Base-by-base conservation (phyloP, 2,797 vertebrate genomes). In the Scarus forsteni region DNA sequence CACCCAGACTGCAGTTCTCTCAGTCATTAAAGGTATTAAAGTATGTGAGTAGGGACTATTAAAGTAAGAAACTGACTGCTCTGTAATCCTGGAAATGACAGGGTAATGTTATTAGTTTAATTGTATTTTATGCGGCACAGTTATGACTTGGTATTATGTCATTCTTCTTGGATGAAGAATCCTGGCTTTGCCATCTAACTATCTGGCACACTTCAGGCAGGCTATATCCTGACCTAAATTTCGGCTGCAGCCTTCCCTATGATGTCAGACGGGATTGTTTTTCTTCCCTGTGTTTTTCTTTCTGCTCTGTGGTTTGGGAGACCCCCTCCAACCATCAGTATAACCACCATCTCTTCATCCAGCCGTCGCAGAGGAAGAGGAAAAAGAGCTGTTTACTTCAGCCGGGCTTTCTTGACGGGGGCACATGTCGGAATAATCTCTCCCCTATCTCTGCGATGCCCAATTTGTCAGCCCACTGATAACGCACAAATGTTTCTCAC, bases 251-350 rank as follows among this genome's bases (percentile, higher is more conserved):
- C 61, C 67, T 79, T 79, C 56, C 67, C 76, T 63, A 52, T 93
- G 82, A 94, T 89, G 89, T 92, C 91, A 91, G 79, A 83, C 73
- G 80, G 80, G 82, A 85, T 86, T 93, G 88, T 88, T 92, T 92
- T 87, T 84, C 80, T 85, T 91, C 55, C 62, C 68, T 7, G 69
- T 92, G 87, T 92, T 92, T 91, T 92, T 90, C 85, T 92, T 91
- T 88, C 85, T 85, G 88, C 85, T 90, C 76, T 85, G 81, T 64
- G 83, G 81, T 92, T 91, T 90, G 87, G 83, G 79, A 88, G 80
- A 86, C 81, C 86, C 85, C 76, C 65, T 85, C 84, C 63, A 86
- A 83, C 82, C 89, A 85, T 84, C 80, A 79, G 80, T 50, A 58
- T 59, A 78, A 86, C 84, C 77, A 75, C 79, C 82, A 75, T 83